Conservation (phyloP, 2,888 invertebrate genomes). For the Polymixis flavicincta region DNA sequence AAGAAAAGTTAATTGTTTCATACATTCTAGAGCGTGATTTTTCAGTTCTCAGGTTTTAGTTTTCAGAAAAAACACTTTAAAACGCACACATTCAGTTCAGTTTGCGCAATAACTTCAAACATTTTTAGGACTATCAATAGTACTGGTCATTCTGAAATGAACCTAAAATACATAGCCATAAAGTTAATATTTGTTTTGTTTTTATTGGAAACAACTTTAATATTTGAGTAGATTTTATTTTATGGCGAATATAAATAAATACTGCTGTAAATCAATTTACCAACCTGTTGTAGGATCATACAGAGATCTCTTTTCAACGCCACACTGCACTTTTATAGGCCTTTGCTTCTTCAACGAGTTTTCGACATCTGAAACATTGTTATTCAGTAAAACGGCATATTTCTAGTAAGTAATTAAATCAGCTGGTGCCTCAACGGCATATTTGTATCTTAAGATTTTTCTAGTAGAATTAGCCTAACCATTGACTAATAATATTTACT, state of each 20-base stretch:
- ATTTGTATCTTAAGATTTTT: not conserved
- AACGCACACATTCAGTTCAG: too few species aligned
- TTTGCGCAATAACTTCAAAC: not conserved
- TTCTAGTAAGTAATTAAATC: not conserved
- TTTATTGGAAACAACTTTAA: not conserved
- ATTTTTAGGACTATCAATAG: not conserved
- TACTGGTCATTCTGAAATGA: not conserved
- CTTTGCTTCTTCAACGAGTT: slow-evolving; percentile 81
- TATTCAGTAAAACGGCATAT: not conserved
- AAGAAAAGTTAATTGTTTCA: too few species aligned
- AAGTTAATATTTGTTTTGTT: not conserved
- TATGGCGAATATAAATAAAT: too few species aligned
- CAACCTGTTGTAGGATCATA: slow-evolving; percentile 79
- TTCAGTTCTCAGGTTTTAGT: too few species aligned
- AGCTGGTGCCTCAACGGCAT: too few species aligned
- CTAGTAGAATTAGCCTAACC: not conserved
- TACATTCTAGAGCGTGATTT: too few species aligned
- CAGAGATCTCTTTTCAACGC: slow-evolving; percentile 81
- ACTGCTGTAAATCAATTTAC: not conserved
- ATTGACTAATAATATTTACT: not conserved
- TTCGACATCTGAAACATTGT: slow-evolving; percentile 80
- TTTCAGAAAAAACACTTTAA: too few species aligned
- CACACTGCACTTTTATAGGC: slow-evolving; percentile 86
- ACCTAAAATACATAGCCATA: too few species aligned
- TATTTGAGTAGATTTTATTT: not conserved